Conservation (phyloP, 2,888 invertebrate species). For the Drosophila lutescens region DNA sequence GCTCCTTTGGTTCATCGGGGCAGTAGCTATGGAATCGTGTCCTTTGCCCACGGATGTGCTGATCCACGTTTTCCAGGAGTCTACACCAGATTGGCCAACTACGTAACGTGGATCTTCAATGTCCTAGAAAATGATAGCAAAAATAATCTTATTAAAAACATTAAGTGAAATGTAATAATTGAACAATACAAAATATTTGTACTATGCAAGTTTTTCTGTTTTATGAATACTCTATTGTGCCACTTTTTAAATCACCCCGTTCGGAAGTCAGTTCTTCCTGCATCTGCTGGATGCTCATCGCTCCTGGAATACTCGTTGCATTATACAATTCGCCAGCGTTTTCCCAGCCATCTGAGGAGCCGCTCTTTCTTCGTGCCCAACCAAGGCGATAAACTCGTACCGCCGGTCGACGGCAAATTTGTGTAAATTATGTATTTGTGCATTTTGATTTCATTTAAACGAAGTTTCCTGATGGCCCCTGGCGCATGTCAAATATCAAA, state of each 20-base stretch:
- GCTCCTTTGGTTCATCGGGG: slow-evolving; percentile 39
- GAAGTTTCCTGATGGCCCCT: slow-evolving; percentile 79
- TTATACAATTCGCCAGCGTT: slow-evolving; percentile 40
- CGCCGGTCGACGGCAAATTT: slow-evolving; percentile 58
- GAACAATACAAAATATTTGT: background rate
- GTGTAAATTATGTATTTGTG: slow-evolving; percentile 79
- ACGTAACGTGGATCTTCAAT: slow-evolving; percentile 37
- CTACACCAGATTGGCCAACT: slow-evolving; percentile 38
- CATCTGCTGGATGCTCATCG: slow-evolving; percentile 11
- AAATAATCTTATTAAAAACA: too few relatives aligned
- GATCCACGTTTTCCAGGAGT: slow-evolving; percentile 39
- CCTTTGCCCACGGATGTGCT: slow-evolving; percentile 43
- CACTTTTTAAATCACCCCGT: background rate
- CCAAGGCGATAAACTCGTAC: slow-evolving; percentile 40
- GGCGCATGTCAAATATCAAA: slow-evolving; percentile 79
- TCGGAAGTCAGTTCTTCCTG: slow-evolving; percentile 11
- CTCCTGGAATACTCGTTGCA: slow-evolving; percentile 29
- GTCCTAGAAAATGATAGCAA: background rate
- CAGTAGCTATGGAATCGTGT: slow-evolving; percentile 43
- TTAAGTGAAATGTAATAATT: background rate
- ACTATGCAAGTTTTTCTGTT: background rate
- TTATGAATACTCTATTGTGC: too few relatives aligned
- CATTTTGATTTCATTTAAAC: slow-evolving; percentile 80
- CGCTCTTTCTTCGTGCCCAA: slow-evolving; percentile 36
- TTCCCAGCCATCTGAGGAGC: slow-evolving; percentile 37